These are phyloP conservation scores for Carpatolechia fugitivella DNA, from an alignment of 2,888 invertebrate genomes.

Conservation along the genomic window DNA sequence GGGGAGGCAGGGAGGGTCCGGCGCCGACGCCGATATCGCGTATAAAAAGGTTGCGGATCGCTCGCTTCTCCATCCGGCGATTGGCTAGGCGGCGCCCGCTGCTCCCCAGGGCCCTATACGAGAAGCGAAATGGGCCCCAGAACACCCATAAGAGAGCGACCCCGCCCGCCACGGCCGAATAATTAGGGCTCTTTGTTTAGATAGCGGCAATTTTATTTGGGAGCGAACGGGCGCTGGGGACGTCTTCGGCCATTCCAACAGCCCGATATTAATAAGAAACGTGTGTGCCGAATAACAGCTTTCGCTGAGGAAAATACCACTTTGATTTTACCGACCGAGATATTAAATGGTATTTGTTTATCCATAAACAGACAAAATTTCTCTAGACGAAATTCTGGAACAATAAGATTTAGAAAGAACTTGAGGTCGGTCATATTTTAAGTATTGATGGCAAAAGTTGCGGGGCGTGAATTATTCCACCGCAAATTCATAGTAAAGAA, in stretches of 20 bases:
- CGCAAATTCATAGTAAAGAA: conserved; percentile 63
- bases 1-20: conserved; percentile 52
- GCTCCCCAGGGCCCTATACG: conserved; percentile 82
- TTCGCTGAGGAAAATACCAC: conserved; percentile 40
- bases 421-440: conserved; percentile 21
- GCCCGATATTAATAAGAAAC: conserved; percentile 78
- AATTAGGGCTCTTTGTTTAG: conserved; percentile 83
- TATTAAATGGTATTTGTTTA: not conserved
- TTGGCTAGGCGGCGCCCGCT: conserved; percentile 82
- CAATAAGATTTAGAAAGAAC: conserved; percentile 1
- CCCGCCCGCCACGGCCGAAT: conserved; percentile 82
- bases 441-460: conserved; percentile 57
- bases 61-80: conserved; percentile 77
- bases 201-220: conserved; percentile 81
- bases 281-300: conserved; percentile 61
- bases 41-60: conserved; percentile 80
- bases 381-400: not conserved
- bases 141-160: conserved; percentile 85
- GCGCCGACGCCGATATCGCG: conserved; percentile 72
- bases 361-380: not conserved
- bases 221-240: conserved; percentile 76
- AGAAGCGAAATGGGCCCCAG: conserved; percentile 83
- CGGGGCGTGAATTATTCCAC: conserved; percentile 57
- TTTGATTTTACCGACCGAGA: conserved; percentile 38
- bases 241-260: conserved; percentile 75